Base-by-base conservation (phyloP, 2,888 invertebrate species). In the Lasioglossum calceatum region DNA sequence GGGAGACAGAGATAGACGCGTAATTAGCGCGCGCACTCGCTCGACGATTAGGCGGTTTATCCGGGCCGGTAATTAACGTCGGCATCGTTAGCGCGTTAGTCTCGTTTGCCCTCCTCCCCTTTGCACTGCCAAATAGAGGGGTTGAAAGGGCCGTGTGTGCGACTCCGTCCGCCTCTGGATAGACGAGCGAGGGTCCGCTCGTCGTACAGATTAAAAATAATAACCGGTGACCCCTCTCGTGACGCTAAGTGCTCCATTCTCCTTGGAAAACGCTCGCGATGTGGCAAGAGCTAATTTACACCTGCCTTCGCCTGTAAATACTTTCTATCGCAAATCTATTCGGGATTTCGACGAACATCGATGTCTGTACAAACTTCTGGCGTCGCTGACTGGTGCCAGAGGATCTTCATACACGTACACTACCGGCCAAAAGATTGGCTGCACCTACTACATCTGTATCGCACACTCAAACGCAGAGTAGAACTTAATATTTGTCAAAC, bases 11-110 rank as follows among this genome's bases (percentile, higher is more conserved):
- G 82, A 77, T 54, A 39, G 42, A 73, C 83, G 81, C 85, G 88
- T 91, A 91, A 91, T 91, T 91, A 90, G 90, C 84, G 88, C 85
- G 86, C 87, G 84, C 90, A 87, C 87, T 86, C 82, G 88, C 81
- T 76, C 87, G 86, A 79, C 88, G 91, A 92, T 92, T 92, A 92
- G 91, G 89, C 91, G 89, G 91, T 90, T 91, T 92, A 89, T 91
- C 91, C 90, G 90, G 85, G 78, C 83, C 87, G 92, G 91, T 92
- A 93, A 93, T 93, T 93, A 93, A 93, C 92, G 91, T 88, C 85
- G 88, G 90, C 91, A 92, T 92, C 93, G 93, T 93, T 93, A 93
- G 91, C 91, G 90, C 90, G 91, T 92, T 92, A 91, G 91, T 91
- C 89, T 91, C 89, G 87, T 91, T 92, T 87, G 84, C 84, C 82